Conservation (phyloP, 2,888 invertebrate species). For the Glaucopsyche alexis region DNA sequence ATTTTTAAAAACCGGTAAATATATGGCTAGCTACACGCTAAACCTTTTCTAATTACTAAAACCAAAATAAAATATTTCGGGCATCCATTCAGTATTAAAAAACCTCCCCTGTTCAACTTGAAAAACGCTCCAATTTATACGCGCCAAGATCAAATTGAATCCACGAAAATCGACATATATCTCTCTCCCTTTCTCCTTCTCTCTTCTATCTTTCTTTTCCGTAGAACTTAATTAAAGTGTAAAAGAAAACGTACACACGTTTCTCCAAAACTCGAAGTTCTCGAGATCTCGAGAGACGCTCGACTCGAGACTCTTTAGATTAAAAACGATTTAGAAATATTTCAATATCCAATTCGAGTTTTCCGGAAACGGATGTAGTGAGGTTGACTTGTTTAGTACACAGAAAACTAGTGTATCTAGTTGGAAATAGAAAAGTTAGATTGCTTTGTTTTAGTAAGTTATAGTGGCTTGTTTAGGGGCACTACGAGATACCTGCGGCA, state of each 20-base stretch:
- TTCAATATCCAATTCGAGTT: slow-evolving; percentile 39
- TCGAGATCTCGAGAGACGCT: slow-evolving; percentile 35
- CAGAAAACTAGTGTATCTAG: not conserved
- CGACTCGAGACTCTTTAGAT: slow-evolving; percentile 38
- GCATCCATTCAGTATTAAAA: slow-evolving; percentile 31
- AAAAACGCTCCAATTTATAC: not conserved
- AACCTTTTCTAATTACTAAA: no score
- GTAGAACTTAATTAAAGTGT: slow-evolving; percentile 39
- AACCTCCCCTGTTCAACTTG: slow-evolving; percentile 33
- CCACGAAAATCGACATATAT: slow-evolving; percentile 5
- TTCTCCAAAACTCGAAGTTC: slow-evolving; percentile 33
- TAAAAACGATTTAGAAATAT: slow-evolving; percentile 49
- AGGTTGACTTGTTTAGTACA: slow-evolving; percentile 18
- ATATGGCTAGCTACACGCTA: no score
- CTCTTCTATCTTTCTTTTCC: no score
- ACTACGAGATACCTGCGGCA: not conserved
- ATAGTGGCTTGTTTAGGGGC: not conserved
- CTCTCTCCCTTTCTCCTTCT: no score
- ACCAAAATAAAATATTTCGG: slow-evolving; percentile 10
- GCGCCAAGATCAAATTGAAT: not conserved
- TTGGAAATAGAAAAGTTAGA: slow-evolving; percentile 7
- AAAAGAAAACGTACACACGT: slow-evolving; percentile 34
- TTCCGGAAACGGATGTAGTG: slow-evolving; percentile 5
- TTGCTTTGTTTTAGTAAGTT: slow-evolving; percentile 6
- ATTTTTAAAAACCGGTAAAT: no score